Base-by-base conservation (phyloP, 2,797 vertebrate genomes). In the Avahi laniger region DNA sequence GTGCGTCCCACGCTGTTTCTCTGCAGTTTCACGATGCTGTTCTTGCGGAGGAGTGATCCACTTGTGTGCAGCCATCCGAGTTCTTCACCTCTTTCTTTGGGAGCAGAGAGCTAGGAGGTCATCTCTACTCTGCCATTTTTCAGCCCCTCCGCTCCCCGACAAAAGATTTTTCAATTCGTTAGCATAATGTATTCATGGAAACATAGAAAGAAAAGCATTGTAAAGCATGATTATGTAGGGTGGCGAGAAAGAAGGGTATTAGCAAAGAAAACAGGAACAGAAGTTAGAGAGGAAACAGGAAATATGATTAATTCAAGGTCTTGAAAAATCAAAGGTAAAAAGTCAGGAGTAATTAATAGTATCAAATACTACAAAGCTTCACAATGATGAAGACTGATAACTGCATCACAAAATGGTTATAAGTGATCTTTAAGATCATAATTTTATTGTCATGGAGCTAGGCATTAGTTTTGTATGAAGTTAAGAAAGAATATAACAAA, bases 321-420 rank as follows among this genome's bases (percentile, higher is more conserved):
- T 97, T 82, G 30, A 89, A 69, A 93, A 93, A 85, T 67, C 65
- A 59, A 79, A 65, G 30, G 18, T 78, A 50, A 75, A 63, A 95
- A 73, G n/a, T n/a, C 46, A 28, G 17, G 12, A 89, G 35, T 83
- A 24, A 30, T 79, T 87, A 82, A 63, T 78, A 54, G 38, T 76
- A 57, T 94, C 38, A 90, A 84, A 84, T 93, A 35, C 81, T 46
- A 38, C 52, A 41, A 69, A 82, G 26, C 5, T 91, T 12, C 22
- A 91, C 30, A 85, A 43, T 95, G 52, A 80, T 57, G 17, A 94
- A 67, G 57, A 72, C 48, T 86, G 65, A 94, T 20, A 93, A 95
- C 86, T 87, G 46, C 24, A 50, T 70, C 35, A 82, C 14, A 79
- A 69, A 75, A 43, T 87, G 15, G 9, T 85, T 86, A 84, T 43